A percentile compares a stretch with the other conserved stretches of the same genome.
Evolutionary conservation across 2,888 invertebrate species (phyloP).

Genomic region (Drosophila subsilvestris): DNA sequence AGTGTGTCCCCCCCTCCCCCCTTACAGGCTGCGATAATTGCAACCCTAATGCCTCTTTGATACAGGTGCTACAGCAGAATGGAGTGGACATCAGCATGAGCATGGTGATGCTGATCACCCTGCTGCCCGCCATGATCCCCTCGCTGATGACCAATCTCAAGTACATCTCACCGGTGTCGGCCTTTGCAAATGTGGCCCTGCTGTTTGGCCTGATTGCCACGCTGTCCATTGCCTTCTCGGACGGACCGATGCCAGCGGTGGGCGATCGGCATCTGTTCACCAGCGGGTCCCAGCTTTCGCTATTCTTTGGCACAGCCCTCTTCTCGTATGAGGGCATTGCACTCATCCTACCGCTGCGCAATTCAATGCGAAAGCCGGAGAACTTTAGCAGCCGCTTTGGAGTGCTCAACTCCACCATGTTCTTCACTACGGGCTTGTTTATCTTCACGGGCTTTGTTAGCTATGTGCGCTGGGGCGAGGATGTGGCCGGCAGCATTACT

Average conservation of each 20-base stretch:
- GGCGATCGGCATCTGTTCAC: constrained; percentile 87
- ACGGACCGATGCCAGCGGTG: constrained; percentile 88
- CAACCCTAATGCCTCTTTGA: not conserved
- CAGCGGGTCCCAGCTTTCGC: constrained; percentile 87
- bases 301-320: constrained; percentile 97
- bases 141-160: constrained; percentile 81
- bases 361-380: constrained; percentile 93
- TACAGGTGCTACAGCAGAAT: constrained; percentile 84
- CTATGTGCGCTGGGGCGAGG: constrained; percentile 94
- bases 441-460: constrained; percentile 93
- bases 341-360: constrained; percentile 94
- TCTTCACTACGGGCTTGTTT: constrained; percentile 91
- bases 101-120: constrained; percentile 75
- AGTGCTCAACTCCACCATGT: constrained; percentile 95
- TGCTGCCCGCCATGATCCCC: constrained; percentile 81
- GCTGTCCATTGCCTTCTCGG: constrained; percentile 89
- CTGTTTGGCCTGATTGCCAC: constrained; percentile 90
- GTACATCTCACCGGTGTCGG: constrained; percentile 88
- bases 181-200: constrained; percentile 89
- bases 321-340: constrained; percentile 99
- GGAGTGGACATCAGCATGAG: constrained; percentile 72
- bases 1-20: constrained; percentile 12
- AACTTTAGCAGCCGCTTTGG: constrained; percentile 92
- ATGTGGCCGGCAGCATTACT: constrained; percentile 93
- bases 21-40: not conserved